Percentiles rank a stretch among this genome's conserved stretches.
phyloP scores from a whole-genome alignment of 2,797 vertebrate genomes.

The Argentina silus region DNA sequence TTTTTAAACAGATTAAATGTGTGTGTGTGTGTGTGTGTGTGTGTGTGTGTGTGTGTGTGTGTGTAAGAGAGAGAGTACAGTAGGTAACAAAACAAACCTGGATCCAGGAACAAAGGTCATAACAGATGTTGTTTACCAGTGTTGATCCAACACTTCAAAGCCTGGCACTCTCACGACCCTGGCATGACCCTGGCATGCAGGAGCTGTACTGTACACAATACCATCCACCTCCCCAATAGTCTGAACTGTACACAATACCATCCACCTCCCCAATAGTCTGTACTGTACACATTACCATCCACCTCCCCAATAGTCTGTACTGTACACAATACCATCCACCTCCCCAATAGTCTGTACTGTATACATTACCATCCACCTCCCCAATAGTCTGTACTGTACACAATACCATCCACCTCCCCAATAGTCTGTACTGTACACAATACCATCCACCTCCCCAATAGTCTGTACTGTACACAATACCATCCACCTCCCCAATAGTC shows the following conservation, averaged over 20 bases:
- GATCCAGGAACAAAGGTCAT: background rate
- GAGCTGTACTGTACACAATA: background rate
- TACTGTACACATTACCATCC: slow-evolving; percentile 8
- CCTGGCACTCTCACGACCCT: background rate
- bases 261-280: slow-evolving; percentile 30
- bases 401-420: slow-evolving; percentile 7
- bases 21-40: no score
- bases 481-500: no score
- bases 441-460: slow-evolving; percentile 19
- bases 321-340: no score
- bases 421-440: slow-evolving; percentile 37
- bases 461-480: slow-evolving; percentile 25
- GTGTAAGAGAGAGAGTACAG: background rate
- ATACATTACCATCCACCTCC: no score
- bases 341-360: no score
- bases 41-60: no score
- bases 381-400: background rate
- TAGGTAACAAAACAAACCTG: background rate
- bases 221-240: slow-evolving; percentile 9
- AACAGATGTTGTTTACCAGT: slow-evolving; percentile 30
- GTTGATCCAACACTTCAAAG: background rate
- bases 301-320: no score
- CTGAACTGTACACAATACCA: slow-evolving; percentile 26
- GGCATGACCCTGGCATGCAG: background rate
- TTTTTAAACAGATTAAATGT: background rate